Percentiles rank a stretch among this genome's conserved stretches.
These are phyloP conservation scores for Rhyacichthys aspro DNA, from an alignment of 2,797 vertebrate genomes.

Conservation along the genomic window DNA sequence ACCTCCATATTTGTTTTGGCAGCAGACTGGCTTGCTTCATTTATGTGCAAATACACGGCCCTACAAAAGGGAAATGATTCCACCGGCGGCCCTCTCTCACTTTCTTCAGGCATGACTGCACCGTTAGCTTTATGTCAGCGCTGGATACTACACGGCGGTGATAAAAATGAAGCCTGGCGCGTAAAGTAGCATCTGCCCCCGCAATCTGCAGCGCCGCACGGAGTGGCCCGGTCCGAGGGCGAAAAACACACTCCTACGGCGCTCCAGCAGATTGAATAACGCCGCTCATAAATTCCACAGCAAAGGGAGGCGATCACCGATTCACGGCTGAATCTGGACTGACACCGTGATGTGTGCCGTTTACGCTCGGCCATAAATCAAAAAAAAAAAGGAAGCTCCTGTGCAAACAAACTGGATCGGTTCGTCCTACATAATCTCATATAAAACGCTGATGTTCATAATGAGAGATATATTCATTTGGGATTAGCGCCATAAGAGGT, in stretches of 20 bases:
- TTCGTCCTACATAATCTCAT: conserved; percentile 16
- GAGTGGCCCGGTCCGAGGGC: conserved; percentile 49
- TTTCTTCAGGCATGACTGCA: conserved; percentile 69
- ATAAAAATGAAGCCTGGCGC: conserved; percentile 58
- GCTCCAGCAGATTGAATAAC: conserved; percentile 62
- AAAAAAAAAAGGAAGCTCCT: conserved; percentile 10
- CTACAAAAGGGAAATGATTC: conserved; percentile 55
- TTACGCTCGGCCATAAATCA: conserved; percentile 41
- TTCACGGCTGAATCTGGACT: conserved; percentile 49
- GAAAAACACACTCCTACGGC: conserved; percentile 51
- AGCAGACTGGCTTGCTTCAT: conserved; percentile 48
- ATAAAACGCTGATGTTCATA: conserved; percentile 38
- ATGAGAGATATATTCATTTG: conserved; percentile 49
- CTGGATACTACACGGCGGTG: conserved; percentile 46
- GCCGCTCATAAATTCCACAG: conserved; percentile 65
- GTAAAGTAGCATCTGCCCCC: conserved; percentile 72
- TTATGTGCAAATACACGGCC: conserved; percentile 51
- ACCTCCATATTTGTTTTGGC: conserved; percentile 51
- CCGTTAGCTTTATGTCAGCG: conserved; percentile 58
- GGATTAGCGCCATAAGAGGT: neutral
- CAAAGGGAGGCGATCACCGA: conserved; percentile 57
- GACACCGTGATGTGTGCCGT: conserved; percentile 36
- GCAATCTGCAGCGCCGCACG: conserved; percentile 50
- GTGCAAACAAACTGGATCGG: conserved; percentile 21
- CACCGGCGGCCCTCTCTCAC: conserved; percentile 51